Evolutionary conservation across 2,113 vertebrate genomes (phyloP).

Genomic region (Pycnonotus jocosus): DNA sequence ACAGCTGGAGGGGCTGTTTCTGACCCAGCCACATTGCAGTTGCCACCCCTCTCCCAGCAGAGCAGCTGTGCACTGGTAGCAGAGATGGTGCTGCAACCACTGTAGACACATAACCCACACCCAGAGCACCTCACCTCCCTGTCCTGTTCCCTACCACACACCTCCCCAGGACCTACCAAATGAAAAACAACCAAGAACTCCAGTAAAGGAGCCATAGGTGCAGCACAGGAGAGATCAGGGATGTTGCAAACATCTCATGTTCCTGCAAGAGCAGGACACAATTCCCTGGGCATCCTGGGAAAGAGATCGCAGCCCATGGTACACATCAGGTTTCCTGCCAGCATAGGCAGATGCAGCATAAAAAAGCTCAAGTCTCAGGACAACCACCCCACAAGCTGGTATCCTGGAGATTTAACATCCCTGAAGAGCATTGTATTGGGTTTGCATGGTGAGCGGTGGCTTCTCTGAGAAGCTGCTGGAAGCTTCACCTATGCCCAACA

Average conservation of each 20-base stretch:
- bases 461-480: background rate
- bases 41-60: background rate
- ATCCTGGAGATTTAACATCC: background rate
- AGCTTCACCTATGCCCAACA: background rate
- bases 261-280: background rate
- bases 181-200: background rate
- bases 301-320: background rate
- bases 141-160: background rate
- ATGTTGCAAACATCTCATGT: background rate
- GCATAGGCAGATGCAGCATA: background rate
- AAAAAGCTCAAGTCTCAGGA: background rate
- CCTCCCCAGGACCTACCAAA: background rate
- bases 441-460: background rate
- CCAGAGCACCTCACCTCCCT: background rate
- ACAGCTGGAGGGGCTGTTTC: background rate
- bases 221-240: background rate
- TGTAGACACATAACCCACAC: accelerated
- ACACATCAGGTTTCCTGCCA: background rate
- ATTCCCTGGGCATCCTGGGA: background rate
- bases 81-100: background rate
- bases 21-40: accelerated
- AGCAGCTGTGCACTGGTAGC: background rate
- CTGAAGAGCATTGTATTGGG: background rate
- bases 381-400: background rate
- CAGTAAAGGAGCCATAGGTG: background rate